Conservation (phyloP, 2,113 vertebrate genomes). For the Madoqua kirkii region DNA sequence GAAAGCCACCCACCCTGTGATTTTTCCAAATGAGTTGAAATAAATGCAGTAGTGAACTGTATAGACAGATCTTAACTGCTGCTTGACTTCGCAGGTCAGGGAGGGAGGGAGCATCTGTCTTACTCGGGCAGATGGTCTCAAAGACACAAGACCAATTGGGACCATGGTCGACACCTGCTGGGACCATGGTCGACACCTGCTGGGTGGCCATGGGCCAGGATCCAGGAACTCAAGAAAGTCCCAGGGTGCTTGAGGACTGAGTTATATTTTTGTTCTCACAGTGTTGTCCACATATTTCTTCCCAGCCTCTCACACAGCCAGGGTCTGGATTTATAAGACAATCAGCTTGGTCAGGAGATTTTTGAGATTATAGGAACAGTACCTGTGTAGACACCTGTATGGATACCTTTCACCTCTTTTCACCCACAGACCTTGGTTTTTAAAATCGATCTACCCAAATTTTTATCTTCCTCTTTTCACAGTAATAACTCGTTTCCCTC, state of each 20-base stretch:
- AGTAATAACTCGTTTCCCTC: neutral
- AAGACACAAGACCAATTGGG: neutral
- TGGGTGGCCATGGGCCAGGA: neutral
- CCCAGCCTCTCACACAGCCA: neutral
- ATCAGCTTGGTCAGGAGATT: neutral
- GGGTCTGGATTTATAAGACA: neutral
- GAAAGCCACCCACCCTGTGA: neutral
- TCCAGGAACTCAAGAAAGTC: neutral
- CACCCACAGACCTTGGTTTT: neutral
- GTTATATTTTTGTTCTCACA: neutral
- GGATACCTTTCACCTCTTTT: neutral
- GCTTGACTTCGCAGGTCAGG: neutral
- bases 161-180: fast-evolving
- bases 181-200: fast-evolving
- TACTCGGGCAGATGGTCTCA: neutral
- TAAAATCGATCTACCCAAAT: neutral
- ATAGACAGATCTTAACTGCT: neutral
- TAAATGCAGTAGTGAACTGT: neutral
- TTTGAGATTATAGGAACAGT: neutral
- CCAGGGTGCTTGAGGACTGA: neutral
- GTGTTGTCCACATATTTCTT: neutral
- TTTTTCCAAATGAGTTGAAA: neutral
- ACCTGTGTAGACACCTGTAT: no score
- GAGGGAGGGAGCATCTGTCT: neutral
- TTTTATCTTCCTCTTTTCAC: neutral